Conservation (phyloP, 2,113 vertebrate species). For the Hystrix brachyura region DNA sequence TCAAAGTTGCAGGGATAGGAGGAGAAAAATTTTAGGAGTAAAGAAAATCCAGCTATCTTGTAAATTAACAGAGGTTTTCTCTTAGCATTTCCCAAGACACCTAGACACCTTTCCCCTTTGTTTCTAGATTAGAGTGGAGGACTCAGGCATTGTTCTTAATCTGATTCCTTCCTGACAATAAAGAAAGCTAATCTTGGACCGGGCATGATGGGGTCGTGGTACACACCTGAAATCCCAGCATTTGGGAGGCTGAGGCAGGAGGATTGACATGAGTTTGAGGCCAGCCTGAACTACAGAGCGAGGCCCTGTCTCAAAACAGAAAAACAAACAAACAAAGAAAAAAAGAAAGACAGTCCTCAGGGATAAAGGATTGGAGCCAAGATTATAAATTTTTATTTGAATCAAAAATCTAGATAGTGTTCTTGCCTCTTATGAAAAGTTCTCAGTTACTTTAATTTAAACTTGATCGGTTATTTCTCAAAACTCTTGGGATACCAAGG, state of each 20-base stretch:
- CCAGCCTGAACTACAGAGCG: no score
- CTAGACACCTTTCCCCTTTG: not conserved
- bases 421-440: not conserved
- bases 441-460: conserved; percentile 31
- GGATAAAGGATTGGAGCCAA: not conserved
- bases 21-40: not conserved
- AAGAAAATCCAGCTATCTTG: not conserved
- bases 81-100: not conserved
- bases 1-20: not conserved
- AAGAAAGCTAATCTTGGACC: not conserved
- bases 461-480: conserved; percentile 10
- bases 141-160: not conserved
- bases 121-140: not conserved
- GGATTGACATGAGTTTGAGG: no score
- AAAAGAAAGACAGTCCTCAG: not conserved
- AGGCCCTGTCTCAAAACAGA: no score
- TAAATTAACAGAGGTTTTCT: conserved; percentile 31
- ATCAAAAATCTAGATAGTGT: not conserved
- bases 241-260: no score
- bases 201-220: no score
- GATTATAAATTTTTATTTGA: not conserved
- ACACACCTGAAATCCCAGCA: no score
- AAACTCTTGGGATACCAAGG: not conserved
- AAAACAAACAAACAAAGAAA: no score
- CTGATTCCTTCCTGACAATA: not conserved